phyloP scores from a whole-genome alignment of 2,888 invertebrate species.

The Cosmia trapezina region DNA sequence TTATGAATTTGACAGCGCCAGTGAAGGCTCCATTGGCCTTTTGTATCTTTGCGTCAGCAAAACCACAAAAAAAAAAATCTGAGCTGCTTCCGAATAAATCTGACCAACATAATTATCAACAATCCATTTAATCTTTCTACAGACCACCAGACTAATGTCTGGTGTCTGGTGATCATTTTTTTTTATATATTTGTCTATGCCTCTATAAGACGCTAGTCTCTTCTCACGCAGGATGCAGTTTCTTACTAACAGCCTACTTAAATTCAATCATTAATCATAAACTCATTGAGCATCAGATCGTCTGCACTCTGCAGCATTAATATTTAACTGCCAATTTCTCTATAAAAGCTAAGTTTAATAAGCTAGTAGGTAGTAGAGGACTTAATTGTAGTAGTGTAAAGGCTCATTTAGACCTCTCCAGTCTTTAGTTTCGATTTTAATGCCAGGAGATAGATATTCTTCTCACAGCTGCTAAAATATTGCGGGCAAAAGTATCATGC shows the following conservation, averaged over 20 bases:
- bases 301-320: background rate
- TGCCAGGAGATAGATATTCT: background rate
- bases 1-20: too few species aligned
- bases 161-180: too few species aligned
- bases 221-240: constrained; percentile 2
- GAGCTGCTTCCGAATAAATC: background rate
- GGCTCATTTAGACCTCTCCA: background rate
- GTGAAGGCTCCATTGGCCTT: too few species aligned
- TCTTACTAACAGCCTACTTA: constrained; percentile 18
- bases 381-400: constrained; percentile 21
- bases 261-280: constrained; percentile 17
- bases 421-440: background rate
- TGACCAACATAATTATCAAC: background rate
- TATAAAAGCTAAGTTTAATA: constrained; percentile 33
- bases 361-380: background rate
- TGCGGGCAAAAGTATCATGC: background rate
- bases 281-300: constrained; percentile 22
- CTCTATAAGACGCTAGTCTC: background rate
- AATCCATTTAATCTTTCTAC: background rate
- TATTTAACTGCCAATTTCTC: constrained; percentile 22
- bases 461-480: background rate
- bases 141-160: too few species aligned
- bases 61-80: too few species aligned
- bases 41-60: too few species aligned
- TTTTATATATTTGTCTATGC: too few species aligned